Evolutionary conservation across 2,113 vertebrate genomes (phyloP), one percentile per base, ranked within the genome.

Genomic region (Myiagra hebetior): DNA sequence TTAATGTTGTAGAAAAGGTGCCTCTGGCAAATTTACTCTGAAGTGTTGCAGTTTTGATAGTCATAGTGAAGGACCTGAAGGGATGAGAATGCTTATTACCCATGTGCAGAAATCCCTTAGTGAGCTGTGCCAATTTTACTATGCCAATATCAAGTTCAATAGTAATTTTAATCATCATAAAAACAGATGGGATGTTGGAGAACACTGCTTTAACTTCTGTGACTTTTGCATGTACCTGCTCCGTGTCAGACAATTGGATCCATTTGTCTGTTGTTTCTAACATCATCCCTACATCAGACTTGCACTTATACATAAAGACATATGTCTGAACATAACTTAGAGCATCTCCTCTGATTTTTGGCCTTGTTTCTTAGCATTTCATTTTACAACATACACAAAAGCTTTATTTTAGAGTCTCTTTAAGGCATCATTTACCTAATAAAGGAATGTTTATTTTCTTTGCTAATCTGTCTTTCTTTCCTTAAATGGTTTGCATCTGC

Each of bases 111-210:
- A 96, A 79, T 85, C 41, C 53, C 62, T 68, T 16, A 44, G 81
- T 46, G 89, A 79, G 65, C 35, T 85, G 24, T 79, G 41, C 69
- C 86, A 86, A 28, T 95, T 88, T 70, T 84, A 39, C 76, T 91
- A 13, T 55, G 69, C 77, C 81, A 72, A 26, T 91, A 84, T 85
- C 14, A 8, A 47, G 46, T 83, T 89, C 86, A 95, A 31, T 50
- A 85, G 78, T 55, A 28, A 80, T 95, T 97, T 92, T 86, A 93
- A 93, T 92, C 63, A 69, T 83, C 75, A 84, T 91, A 76, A 91
- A 94, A 91, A 37, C 14, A 11, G 60, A 68, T 46, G 56, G 60
- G 42, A 35, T 69, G 17, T 30, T 79, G 47, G 55, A 88, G 76
- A 93, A 26, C 31, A 47, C 28, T 20, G 0, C 42, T 75, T 89